A percentile compares a stretch with the other conserved stretches of the same genome.
Conservation (phyloP, 2,113 vertebrate genomes). For the Oncorhynchus clarkii region DNA sequence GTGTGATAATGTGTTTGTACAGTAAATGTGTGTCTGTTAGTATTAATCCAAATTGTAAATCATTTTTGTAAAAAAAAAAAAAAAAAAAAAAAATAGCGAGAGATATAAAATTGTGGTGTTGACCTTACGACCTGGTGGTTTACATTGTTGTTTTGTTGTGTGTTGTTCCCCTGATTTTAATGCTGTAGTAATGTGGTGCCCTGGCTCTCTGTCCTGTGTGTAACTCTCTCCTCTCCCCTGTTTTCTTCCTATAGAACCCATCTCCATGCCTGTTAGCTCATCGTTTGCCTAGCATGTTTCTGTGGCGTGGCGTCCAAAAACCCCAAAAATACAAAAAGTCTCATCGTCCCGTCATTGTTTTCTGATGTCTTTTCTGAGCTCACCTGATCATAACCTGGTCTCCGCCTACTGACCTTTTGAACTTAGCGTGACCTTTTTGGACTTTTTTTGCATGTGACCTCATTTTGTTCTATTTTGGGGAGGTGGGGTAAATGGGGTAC, state of each 20-base stretch:
- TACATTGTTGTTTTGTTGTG: conserved; percentile 71
- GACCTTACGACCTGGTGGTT: conserved; percentile 73
- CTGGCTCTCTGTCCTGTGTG: conserved; percentile 87
- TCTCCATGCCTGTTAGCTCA: conserved; percentile 99
- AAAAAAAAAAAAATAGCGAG: conserved; percentile 64
- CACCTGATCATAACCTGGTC: conserved; percentile 96
- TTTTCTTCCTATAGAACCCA: conserved; percentile 96
- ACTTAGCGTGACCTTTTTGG: conserved; percentile 85
- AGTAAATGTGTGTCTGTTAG: conserved; percentile 9
- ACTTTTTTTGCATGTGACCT: conserved; percentile 89
- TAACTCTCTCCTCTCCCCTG: conserved; percentile 98
- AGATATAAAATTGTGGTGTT: conserved; percentile 55
- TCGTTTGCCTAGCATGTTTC: conserved; percentile 99
- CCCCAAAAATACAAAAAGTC: conserved; percentile 73
- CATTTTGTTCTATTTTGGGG: conserved; percentile 82
- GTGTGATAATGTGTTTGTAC: conserved; percentile 25
- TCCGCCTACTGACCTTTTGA: conserved; percentile 93
- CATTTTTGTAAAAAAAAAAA: conserved; percentile 35
- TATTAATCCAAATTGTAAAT: conserved; percentile 15
- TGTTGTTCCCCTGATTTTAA: conserved; percentile 77
- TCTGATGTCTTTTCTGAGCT: conserved; percentile 99
- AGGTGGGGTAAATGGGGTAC: conserved; percentile 30
- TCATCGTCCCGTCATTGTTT: conserved; percentile 97
- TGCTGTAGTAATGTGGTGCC: conserved; percentile 93
- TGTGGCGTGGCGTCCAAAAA: conserved; percentile 87